Conservation (phyloP, 92 coral and sea anemone species). For the Bergia puertoricense region DNA sequence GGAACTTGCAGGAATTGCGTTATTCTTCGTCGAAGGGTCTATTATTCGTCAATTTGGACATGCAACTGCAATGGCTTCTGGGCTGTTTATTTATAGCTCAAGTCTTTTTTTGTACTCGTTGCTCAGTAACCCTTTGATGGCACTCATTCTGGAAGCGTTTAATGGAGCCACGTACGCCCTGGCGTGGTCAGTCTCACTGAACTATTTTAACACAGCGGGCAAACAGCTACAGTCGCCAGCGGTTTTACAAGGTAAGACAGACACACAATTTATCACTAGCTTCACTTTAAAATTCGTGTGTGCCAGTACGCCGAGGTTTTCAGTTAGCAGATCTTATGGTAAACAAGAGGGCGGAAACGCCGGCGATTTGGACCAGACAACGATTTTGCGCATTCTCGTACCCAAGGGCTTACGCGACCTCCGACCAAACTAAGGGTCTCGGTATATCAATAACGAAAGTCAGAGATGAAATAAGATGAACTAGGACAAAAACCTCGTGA, state of each 20-base stretch:
- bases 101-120: slow-evolving; percentile 7
- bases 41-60: slow-evolving; percentile 72
- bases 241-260: slow-evolving; percentile 13
- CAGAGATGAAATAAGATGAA: too few relatives aligned
- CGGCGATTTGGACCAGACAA: too few relatives aligned
- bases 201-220: neutral
- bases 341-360: too few relatives aligned
- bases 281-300: too few relatives aligned
- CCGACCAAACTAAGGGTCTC: too few relatives aligned
- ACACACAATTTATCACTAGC: neutral
- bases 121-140: slow-evolving; percentile 12
- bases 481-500: too few relatives aligned
- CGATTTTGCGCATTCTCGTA: too few relatives aligned
- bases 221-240: slow-evolving; percentile 20
- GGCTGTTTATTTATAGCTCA: neutral
- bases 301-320: too few relatives aligned
- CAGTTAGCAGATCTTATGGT: too few relatives aligned
- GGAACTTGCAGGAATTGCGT: slow-evolving; percentile 71
- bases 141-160: neutral
- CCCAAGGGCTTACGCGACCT: too few relatives aligned
- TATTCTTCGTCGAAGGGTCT: slow-evolving; percentile 72
- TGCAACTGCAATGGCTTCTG: slow-evolving; percentile 25
- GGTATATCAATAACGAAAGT: too few relatives aligned
- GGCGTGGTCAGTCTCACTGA: neutral
- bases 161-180: slow-evolving; percentile 16